Conservation (phyloP, 2,113 vertebrate species). For the Cyprinus carpio region DNA sequence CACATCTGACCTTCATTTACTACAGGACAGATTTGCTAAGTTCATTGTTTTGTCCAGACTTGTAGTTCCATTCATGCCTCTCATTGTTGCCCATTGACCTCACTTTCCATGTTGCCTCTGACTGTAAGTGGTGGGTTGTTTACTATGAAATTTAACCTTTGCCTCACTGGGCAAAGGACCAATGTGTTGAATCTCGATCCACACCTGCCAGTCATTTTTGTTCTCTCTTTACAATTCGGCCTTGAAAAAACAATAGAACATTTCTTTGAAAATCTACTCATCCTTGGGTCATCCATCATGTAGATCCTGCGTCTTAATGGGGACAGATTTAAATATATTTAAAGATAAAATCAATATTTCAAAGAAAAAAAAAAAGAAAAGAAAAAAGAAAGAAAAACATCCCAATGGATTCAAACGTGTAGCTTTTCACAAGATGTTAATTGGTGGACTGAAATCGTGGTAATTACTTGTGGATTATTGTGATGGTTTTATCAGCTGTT, state of each 20-base stretch:
- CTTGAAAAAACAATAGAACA: too few relatives aligned
- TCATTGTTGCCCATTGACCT: background rate
- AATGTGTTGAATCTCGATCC: background rate
- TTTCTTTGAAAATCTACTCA: too few relatives aligned
- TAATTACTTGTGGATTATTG: background rate
- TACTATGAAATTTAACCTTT: conserved; percentile 51
- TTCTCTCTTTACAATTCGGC: background rate
- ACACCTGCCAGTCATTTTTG: background rate
- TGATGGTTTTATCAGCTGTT: background rate
- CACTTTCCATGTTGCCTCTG: background rate
- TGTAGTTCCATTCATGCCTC: conserved; percentile 19
- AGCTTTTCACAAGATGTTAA: background rate
- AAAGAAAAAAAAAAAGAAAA: too few relatives aligned
- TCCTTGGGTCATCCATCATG: background rate
- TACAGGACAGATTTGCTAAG: background rate
- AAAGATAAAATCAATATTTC: too few relatives aligned
- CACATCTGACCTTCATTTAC: background rate
- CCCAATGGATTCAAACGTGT: background rate
- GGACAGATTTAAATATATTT: background rate
- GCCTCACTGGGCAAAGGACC: conserved; percentile 51
- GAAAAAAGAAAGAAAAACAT: too few relatives aligned
- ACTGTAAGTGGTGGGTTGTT: conserved; percentile 34
- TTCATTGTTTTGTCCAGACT: background rate
- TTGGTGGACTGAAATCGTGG: background rate
- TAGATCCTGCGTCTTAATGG: background rate